Evolutionary conservation across 1,140 invertebrate genomes (phyloP), one percentile per base, ranked within the genome.

Genomic region (Zaprionus ghesquierei): DNA sequence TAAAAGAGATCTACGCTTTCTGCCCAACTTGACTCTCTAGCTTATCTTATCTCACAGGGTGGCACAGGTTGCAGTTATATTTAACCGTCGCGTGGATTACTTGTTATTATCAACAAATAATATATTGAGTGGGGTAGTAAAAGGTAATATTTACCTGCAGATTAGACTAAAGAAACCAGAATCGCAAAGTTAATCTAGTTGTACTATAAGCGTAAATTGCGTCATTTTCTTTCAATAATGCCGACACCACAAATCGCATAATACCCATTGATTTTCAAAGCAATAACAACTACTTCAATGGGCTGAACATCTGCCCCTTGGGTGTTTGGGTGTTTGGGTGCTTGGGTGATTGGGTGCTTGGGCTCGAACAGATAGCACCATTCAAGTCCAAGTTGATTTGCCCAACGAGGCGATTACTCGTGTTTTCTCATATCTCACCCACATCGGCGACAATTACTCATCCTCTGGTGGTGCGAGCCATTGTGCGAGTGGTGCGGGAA

Each of bases 401-500:
- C 76, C 75, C 29, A 29, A 50, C 50, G 46, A 12, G 69, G 18
- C 71, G 75, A 86, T 86, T 87, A 86, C 82, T 38, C 35, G 66
- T 69, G 71, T 74, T 69, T 27, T 33, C 15, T n/a, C 65, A 10
- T 69, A 73, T 73, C 63, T 60, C 18, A 6, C 23, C 55, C 38
- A 50, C 53, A 66, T 72, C 15, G 35, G 29, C 53, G n/a, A 50
- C 35, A 78, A 69, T 86, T 87, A 85, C 75, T 85, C 82, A 85
- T 72, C 31, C 18, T 8, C 1, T 27, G 18, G 29, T 29, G 13
- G 33, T n/a, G n/a, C n/a, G 27, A 35, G 49, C 6, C 35, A 41
- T 2, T 8, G 35, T 15, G 35, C 33, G 13, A 13, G 33, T 35
- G 31, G 22, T 12, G 10, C 10, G 23, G 25, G 23, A 31, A 44